A percentile compares a stretch with the other conserved stretches of the same genome.
phyloP scores from a whole-genome alignment of 2,888 invertebrate genomes.

The Dicranocentrus wangi region DNA sequence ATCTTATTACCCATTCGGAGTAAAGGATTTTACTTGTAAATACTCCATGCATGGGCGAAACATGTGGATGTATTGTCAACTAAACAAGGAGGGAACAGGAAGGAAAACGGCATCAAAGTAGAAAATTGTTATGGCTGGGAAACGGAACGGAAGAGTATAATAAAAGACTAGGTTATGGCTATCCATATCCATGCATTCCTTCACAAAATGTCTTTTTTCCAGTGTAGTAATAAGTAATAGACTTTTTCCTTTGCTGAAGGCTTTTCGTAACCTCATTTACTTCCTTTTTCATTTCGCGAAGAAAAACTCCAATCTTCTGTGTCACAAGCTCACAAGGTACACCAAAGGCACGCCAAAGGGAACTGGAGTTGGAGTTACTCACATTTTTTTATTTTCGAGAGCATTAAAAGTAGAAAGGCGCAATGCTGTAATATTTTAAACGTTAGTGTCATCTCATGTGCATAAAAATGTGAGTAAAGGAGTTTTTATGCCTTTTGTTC shows the following conservation, averaged over 20 bases:
- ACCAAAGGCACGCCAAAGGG: neutral
- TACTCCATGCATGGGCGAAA: neutral
- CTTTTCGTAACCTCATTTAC: conserved; percentile 27
- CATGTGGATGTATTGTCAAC: conserved; percentile 16
- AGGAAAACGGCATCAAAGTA: conserved; percentile 29
- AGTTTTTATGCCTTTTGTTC: neutral
- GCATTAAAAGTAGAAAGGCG: conserved; percentile 4
- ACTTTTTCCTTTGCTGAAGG: conserved; percentile 7
- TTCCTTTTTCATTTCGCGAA: conserved; percentile 7
- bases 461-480: conserved; percentile 8
- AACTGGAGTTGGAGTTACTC: no score
- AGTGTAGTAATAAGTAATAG: conserved; percentile 37
- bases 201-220: neutral
- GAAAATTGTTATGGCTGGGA: conserved; percentile 32
- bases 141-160: conserved; percentile 28
- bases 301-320: neutral
- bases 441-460: conserved; percentile 7
- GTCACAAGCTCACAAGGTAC: neutral
- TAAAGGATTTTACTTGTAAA: neutral
- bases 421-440: conserved; percentile 14
- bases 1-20: conserved; percentile 10
- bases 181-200: neutral
- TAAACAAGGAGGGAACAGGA: conserved; percentile 23
- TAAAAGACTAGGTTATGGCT: conserved; percentile 17
- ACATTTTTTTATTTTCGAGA: no score